Conservation (phyloP, 2,888 invertebrate genomes). For the Dynastes grantii region DNA sequence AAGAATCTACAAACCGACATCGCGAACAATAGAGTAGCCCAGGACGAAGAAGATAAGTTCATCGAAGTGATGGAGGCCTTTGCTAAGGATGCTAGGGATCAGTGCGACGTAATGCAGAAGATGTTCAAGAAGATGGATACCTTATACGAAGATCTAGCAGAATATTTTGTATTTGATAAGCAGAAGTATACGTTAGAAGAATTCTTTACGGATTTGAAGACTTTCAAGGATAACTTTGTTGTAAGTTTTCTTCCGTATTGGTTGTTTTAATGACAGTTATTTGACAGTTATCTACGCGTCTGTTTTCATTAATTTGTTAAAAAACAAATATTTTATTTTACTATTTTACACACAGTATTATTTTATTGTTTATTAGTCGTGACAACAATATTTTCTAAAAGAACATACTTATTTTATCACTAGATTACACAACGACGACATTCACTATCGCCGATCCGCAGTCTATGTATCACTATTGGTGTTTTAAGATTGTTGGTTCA, state of each 20-base stretch:
- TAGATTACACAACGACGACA: no score
- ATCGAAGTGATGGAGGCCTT: slow-evolving; percentile 91
- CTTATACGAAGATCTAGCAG: slow-evolving; percentile 87
- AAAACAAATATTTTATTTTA: no score
- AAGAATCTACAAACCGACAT: slow-evolving; percentile 93
- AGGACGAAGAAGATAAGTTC: slow-evolving; percentile 89
- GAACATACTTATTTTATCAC: no score
- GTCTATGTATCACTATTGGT: no score
- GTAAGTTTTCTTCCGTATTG: slow-evolving; percentile 70
- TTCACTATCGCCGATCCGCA: no score
- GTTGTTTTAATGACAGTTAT: neutral
- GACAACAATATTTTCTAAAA: no score
- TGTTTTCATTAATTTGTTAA: no score
- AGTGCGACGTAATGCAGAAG: slow-evolving; percentile 90
- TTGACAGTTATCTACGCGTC: no score
- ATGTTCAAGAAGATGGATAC: slow-evolving; percentile 96
- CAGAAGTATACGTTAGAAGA: slow-evolving; percentile 96
- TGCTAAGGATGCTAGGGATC: slow-evolving; percentile 85
- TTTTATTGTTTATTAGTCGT: no score
- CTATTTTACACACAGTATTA: no score
- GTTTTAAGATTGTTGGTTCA: no score
- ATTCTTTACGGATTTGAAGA: slow-evolving; percentile 95
- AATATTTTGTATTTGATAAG: slow-evolving; percentile 93
- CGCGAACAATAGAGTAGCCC: slow-evolving; percentile 86
- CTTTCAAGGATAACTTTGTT: slow-evolving; percentile 92